A percentile compares a stretch with the other conserved stretches of the same genome.
Conservation (phyloP, 2,113 vertebrate species). For the Chloropsis cyanopogon region DNA sequence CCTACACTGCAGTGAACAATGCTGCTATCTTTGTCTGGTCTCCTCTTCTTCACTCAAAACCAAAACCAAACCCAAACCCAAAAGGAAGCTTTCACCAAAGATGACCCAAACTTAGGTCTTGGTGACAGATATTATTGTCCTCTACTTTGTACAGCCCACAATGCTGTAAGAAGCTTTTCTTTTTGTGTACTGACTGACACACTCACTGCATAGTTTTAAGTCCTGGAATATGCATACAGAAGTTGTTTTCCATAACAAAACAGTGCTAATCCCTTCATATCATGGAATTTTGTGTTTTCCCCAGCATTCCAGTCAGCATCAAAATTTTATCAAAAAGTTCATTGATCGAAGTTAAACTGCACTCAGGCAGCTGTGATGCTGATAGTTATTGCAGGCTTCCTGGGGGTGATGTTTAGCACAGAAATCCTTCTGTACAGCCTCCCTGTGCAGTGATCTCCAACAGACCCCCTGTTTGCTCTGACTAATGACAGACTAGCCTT, state of each 20-base stretch:
- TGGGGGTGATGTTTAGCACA: background rate
- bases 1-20: background rate
- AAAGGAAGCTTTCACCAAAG: background rate
- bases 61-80: background rate
- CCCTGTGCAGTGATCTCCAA: background rate
- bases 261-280: background rate
- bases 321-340: background rate
- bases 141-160: background rate
- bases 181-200: background rate
- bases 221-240: background rate
- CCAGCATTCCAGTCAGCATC: background rate
- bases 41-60: background rate
- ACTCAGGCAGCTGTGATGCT: background rate
- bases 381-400: background rate
- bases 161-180: background rate
- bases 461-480: background rate
- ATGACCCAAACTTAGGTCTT: background rate
- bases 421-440: background rate
- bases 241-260: background rate
- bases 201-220: background rate
- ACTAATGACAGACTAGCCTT: conserved; percentile 32
- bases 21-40: background rate
- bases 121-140: background rate
- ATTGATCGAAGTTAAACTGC: background rate
- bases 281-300: background rate